Conservation (phyloP, 2,888 invertebrate species). For the Parthenolecanium corni region DNA sequence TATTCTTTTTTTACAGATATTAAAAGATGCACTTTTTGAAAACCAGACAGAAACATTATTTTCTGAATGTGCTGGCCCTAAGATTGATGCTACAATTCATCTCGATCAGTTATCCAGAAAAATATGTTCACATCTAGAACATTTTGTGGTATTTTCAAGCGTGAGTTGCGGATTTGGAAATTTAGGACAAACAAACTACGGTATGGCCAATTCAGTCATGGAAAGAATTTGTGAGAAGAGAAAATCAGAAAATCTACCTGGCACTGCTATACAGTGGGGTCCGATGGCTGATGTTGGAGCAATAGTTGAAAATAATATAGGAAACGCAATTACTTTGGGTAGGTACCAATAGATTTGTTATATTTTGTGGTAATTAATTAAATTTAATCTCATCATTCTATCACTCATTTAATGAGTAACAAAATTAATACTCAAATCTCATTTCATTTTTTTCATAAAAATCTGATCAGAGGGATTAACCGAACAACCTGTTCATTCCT, state of each 20-base stretch:
- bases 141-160: constrained; percentile 31
- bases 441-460: too few relatives aligned
- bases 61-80: constrained; percentile 26
- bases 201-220: constrained; percentile 31
- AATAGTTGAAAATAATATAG: too few relatives aligned
- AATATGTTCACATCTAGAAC: constrained; percentile 7
- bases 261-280: constrained; percentile 33
- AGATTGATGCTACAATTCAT: constrained; percentile 29
- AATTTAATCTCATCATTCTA: too few relatives aligned
- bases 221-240: constrained; percentile 30
- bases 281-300: constrained; percentile 21
- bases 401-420: too few relatives aligned
- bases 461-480: too few relatives aligned
- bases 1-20: constrained; percentile 28
- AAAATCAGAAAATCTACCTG: constrained; percentile 23
- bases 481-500: too few relatives aligned
- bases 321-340: too few relatives aligned
- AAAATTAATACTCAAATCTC: too few relatives aligned
- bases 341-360: too few relatives aligned
- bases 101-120: constrained; percentile 26
- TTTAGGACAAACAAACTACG: constrained; percentile 31
- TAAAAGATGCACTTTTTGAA: constrained; percentile 31
- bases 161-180: constrained; percentile 31
- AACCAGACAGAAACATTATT: constrained; percentile 29
- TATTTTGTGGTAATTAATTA: too few relatives aligned